phyloP scores from a whole-genome alignment of 2,113 vertebrate species.

The Neodon shergylaensis region DNA sequence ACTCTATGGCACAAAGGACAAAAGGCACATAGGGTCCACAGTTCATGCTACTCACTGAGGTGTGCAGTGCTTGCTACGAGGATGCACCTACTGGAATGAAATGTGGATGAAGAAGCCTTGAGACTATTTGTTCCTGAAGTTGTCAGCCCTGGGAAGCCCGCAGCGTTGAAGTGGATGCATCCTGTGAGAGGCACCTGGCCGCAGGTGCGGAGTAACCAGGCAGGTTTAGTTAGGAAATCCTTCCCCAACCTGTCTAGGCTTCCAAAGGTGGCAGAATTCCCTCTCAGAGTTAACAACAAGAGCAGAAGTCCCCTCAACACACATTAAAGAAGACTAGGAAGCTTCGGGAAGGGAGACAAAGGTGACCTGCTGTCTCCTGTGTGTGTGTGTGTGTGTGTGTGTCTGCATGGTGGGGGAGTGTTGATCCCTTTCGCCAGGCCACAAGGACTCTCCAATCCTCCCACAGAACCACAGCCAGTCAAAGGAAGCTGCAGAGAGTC shows the following conservation, averaged over 20 bases:
- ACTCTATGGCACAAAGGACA: not conserved
- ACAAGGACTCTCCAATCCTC: not conserved
- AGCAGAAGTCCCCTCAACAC: no score
- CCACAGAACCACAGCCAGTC: not conserved
- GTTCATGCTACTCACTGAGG: not conserved
- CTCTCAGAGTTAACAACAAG: not conserved
- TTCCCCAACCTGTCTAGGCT: no score
- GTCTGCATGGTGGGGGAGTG: no score
- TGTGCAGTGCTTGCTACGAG: not conserved
- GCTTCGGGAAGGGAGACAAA: not conserved
- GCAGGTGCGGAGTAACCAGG: rapidly evolving
- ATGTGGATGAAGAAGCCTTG: rapidly evolving
- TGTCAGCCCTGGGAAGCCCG: not conserved
- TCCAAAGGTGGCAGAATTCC: not conserved
- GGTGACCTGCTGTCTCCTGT: not conserved
- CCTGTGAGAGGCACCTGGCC: not conserved
- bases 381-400: no score
- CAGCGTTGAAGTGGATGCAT: not conserved
- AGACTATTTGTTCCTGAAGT: not conserved
- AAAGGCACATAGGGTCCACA: not conserved
- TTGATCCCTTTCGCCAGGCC: no score
- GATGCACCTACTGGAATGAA: not conserved
- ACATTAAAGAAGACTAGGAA: not conserved
- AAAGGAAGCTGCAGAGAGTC: not conserved
- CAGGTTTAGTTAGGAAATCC: rapidly evolving